phyloP scores from a whole-genome alignment of 2,888 invertebrate genomes.

The Quadroppia sp. region DNA sequence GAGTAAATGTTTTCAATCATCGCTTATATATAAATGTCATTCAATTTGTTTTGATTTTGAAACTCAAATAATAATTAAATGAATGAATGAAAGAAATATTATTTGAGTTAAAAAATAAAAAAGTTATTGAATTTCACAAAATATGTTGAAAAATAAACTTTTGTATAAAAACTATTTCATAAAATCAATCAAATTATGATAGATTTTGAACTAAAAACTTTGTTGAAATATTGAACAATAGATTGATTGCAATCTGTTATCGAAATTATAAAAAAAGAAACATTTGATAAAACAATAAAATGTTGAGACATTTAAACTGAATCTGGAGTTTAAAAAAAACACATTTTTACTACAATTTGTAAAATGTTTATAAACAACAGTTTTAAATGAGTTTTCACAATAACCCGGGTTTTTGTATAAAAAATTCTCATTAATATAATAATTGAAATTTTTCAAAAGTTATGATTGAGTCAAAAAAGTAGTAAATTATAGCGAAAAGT shows the following conservation, averaged over 20 bases:
- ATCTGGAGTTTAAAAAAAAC: too few relatives aligned
- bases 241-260: too few relatives aligned
- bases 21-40: neutral
- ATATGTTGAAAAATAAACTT: neutral
- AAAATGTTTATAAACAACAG: too few relatives aligned
- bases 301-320: too few relatives aligned
- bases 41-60: neutral
- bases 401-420: too few relatives aligned
- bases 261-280: too few relatives aligned
- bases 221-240: neutral
- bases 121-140: conserved; percentile 1
- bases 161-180: neutral
- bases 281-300: too few relatives aligned
- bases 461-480: neutral
- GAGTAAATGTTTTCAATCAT: neutral
- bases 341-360: too few relatives aligned
- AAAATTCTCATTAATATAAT: neutral
- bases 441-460: neutral
- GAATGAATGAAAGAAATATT: neutral
- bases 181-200: conserved; percentile 16
- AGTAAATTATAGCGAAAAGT: neutral
- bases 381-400: too few relatives aligned
- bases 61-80: neutral
- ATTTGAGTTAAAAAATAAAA: neutral
- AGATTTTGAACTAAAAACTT: neutral